phyloP scores from a whole-genome alignment of 2,113 vertebrate genomes.

The Egretta garzetta region DNA sequence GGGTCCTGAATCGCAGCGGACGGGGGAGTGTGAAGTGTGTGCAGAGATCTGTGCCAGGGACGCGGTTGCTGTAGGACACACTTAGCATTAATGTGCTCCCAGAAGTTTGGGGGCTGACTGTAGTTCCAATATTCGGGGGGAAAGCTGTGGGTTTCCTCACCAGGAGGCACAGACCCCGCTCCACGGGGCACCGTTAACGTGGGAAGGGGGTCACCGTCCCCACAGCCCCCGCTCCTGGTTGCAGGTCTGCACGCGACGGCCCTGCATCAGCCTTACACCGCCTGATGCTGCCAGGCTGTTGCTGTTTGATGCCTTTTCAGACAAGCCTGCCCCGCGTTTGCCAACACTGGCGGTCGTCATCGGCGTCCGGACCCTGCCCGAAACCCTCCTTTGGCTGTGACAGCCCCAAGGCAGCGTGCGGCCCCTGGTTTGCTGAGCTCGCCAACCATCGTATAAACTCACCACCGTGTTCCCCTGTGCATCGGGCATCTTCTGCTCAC shows the following conservation, averaged over 20 bases:
- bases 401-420: accelerated
- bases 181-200: accelerated
- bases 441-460: accelerated
- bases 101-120: accelerated
- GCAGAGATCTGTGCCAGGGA: neutral
- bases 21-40: neutral
- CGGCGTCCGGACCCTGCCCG: accelerated
- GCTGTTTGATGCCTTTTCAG: neutral
- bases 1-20: neutral
- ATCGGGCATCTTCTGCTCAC: neutral
- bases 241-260: accelerated
- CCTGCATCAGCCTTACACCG: accelerated
- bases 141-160: neutral
- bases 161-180: neutral
- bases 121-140: neutral
- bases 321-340: accelerated
- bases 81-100: neutral
- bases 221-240: neutral
- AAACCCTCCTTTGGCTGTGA: neutral
- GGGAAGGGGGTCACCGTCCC: neutral
- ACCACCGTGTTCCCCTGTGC: accelerated
- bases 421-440: neutral
- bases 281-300: neutral
- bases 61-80: neutral
- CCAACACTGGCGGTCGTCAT: accelerated